Conservation (phyloP, 2,797 vertebrate genomes). For the Chromis chromis region DNA sequence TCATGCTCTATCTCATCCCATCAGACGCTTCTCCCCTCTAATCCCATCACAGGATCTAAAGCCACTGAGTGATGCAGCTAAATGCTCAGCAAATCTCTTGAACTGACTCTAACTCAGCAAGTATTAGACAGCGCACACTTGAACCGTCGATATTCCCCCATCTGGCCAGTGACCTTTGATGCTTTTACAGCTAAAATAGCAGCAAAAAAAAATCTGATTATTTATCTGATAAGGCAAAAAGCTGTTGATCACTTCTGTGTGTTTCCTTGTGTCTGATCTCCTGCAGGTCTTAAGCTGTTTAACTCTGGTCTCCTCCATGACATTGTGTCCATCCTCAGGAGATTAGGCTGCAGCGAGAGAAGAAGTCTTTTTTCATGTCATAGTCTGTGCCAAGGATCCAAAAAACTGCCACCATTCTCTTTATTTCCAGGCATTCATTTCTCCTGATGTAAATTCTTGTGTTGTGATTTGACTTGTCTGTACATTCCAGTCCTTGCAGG, state of each 20-base stretch:
- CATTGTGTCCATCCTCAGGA: not conserved
- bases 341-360: slow-evolving; percentile 1
- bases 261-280: not conserved
- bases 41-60: slow-evolving; percentile 68
- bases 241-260: not conserved
- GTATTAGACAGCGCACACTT: slow-evolving; percentile 4
- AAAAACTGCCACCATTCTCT: not conserved
- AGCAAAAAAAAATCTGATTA: not conserved
- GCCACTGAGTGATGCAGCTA: slow-evolving; percentile 56
- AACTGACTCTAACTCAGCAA: slow-evolving; percentile 20
- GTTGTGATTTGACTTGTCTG: not conserved
- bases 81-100: slow-evolving; percentile 55
- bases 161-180: not conserved
- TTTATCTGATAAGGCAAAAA: not conserved
- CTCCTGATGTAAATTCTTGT: not conserved
- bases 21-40: slow-evolving; percentile 59
- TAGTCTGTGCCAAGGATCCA: not conserved
- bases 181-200: not conserved
- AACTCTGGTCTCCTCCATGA: slow-evolving; percentile 9
- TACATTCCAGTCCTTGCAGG: not conserved
- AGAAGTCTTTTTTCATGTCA: not conserved
- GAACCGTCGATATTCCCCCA: too few relatives aligned
- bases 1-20: slow-evolving; percentile 40
- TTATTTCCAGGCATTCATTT: not conserved
- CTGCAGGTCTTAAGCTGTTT: slow-evolving; percentile 37